These are phyloP conservation scores for Harpagoxenus sublaevis DNA, from an alignment of 2,888 invertebrate genomes.

Conservation along the genomic window DNA sequence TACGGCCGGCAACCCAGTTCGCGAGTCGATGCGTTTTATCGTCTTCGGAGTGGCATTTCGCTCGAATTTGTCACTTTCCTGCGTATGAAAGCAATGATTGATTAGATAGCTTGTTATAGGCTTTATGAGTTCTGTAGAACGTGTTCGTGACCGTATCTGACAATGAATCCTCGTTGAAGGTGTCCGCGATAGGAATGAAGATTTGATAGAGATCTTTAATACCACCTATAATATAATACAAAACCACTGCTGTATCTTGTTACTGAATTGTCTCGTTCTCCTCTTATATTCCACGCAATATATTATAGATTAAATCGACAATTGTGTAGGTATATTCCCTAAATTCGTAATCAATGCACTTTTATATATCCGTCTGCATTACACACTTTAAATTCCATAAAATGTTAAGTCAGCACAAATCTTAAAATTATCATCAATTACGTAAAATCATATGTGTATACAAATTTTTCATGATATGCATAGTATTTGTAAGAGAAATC, in stretches of 20 bases:
- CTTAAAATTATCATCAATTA: neutral
- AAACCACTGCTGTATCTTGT: neutral
- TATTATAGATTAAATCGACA: neutral
- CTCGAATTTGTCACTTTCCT: slow-evolving; percentile 65
- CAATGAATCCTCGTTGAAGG: neutral
- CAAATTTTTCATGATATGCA: neutral
- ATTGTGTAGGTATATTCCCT: neutral
- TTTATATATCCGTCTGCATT: neutral
- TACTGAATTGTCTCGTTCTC: neutral
- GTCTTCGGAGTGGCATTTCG: slow-evolving; percentile 55
- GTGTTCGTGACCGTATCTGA: neutral
- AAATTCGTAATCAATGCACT: neutral
- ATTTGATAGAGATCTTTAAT: neutral
- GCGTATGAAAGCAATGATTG: slow-evolving; percentile 33
- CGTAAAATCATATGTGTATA: neutral
- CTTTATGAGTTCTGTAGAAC: neutral
- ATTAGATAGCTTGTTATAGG: slow-evolving; percentile 20
- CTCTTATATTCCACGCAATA: neutral
- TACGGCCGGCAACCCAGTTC: slow-evolving; percentile 59
- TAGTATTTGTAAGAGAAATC: no score
- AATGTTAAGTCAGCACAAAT: neutral
- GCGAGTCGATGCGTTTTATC: slow-evolving; percentile 74
- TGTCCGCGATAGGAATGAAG: neutral
- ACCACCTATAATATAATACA: neutral
- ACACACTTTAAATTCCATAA: neutral